Evolutionary conservation across 2,888 invertebrate species (phyloP).

Genomic region (Metalampra italica): DNA sequence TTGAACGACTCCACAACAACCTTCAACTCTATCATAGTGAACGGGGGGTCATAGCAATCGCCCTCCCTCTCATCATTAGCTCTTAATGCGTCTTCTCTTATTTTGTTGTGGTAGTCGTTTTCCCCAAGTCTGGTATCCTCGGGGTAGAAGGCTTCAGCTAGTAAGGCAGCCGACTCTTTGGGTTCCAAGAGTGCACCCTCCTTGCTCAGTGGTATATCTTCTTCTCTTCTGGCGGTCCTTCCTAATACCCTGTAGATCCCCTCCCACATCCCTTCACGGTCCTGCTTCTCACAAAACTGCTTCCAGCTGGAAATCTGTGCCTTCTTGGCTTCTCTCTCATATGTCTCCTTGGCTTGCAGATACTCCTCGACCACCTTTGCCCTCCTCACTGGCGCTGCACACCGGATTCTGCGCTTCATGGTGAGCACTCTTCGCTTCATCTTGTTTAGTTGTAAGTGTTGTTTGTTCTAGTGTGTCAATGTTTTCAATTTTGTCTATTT

Average conservation of each 20-base stretch:
- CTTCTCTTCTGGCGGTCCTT: neutral
- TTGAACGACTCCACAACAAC: conserved; percentile 3
- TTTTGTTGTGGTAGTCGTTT: too few species aligned
- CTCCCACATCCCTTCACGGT: conserved; percentile 13
- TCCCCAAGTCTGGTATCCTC: too few species aligned
- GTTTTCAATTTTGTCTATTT: neutral
- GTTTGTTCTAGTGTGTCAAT: neutral
- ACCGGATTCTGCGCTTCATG: too few species aligned
- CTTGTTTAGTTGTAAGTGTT: too few species aligned
- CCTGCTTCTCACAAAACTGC: conserved; percentile 16
- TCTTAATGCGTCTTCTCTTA: neutral
- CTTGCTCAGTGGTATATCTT: neutral
- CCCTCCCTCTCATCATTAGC: too few species aligned
- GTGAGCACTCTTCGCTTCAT: too few species aligned
- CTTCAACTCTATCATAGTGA: neutral
- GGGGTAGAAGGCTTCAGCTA: conserved; percentile 8
- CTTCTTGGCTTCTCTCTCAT: conserved; percentile 8
- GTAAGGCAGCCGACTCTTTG: neutral
- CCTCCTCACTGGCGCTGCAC: conserved; percentile 13
- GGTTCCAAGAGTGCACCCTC: neutral
- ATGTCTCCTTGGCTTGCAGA: conserved; percentile 13
- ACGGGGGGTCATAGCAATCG: neutral
- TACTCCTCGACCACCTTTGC: conserved; percentile 13
- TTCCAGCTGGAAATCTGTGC: conserved; percentile 20
- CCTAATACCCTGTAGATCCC: conserved; percentile 7